Evolutionary conservation across 2,888 invertebrate species (phyloP).

Genomic region (Caenorhabditis plicata): DNA sequence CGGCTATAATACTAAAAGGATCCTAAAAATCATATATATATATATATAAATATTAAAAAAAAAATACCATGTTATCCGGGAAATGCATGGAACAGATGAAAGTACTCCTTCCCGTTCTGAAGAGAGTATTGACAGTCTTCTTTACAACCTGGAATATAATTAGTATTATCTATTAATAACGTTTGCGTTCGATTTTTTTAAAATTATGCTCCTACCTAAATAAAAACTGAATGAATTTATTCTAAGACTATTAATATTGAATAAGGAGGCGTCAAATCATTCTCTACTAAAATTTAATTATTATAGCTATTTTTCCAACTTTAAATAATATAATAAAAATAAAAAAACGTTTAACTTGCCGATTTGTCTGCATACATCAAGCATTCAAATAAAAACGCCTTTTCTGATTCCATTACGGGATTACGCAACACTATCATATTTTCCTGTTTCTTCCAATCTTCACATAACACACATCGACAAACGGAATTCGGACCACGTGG

Average conservation of each 20-base stretch:
- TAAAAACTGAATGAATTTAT: no score
- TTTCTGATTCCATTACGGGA: constrained; percentile 24
- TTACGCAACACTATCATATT: constrained; percentile 20
- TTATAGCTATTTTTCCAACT: no score
- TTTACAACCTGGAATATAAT: constrained; percentile 7
- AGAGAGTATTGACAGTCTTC: constrained; percentile 10
- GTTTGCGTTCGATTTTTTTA: no score
- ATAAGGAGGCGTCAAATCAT: no score
- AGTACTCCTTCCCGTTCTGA: constrained; percentile 3
- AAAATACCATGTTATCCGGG: constrained; percentile 9
- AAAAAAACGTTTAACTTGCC: constrained; percentile 3
- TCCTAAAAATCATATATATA: constrained; percentile 1
- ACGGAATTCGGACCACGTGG: constrained; percentile 37
- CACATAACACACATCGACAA: constrained; percentile 38
- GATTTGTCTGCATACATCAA: constrained; percentile 15
- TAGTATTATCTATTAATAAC: no score
- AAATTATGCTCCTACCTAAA: no score
- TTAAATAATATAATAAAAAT: background rate
- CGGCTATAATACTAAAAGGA: constrained; percentile 35
- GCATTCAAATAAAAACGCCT: constrained; percentile 15
- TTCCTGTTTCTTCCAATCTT: constrained; percentile 34
- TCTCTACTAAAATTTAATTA: no score
- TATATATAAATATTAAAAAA: background rate
- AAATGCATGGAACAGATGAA: constrained; percentile 26
- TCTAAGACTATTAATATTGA: no score